Base-by-base conservation (phyloP, 2,888 invertebrate genomes). In the Miltochrista miniata region DNA sequence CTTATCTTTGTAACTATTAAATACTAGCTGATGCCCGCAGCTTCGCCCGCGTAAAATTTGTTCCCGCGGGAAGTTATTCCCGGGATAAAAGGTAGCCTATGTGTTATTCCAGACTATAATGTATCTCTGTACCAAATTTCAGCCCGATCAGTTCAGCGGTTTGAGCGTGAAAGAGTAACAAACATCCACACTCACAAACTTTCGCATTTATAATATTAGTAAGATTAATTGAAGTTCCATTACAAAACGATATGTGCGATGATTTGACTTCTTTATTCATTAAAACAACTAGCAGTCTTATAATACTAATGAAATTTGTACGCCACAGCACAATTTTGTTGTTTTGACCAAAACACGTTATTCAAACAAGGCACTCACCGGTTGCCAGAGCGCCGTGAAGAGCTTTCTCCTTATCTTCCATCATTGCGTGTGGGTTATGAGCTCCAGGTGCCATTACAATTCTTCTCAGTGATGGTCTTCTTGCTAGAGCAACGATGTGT, bases 361-460 rank as follows among this genome's bases (percentile, higher is more conserved):
- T 30, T 50, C 35, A 47, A 39, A 42, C 33, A 54, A 45, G 54
- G 48, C 57, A 74, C 83, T 83, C 52, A 86, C 86, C 85, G 48
- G 79, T 68, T 49, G 87, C 78, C 61, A 87, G 66, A 57, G 82
- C 81, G 65, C 81, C 81, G 53, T 81, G 82, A 24, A 90, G 82
- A 13, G 84, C 74, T 66, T 93, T 90, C 74, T 91, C 90, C 74
- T 92, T 92, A 71, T 92, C 92, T 66, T 90, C 92, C 83, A 90
- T 87, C 92, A 92, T 92, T 35, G 89, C 72, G 68, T 92, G 92
- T 56, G 92, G 91, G 56, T 93, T 92, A 72, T 87, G 89, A 45
- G 92, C 88, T 85, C 90, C 91, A 42, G 93, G 93, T 72, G 93
- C 92, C 93, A 93, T 93, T 15, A 86, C 90, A 61, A 89, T 89